A percentile compares a stretch with the other conserved stretches of the same genome.
These are phyloP conservation scores for Phasia obesa DNA, from an alignment of 2,888 invertebrate species.

Conservation along the genomic window DNA sequence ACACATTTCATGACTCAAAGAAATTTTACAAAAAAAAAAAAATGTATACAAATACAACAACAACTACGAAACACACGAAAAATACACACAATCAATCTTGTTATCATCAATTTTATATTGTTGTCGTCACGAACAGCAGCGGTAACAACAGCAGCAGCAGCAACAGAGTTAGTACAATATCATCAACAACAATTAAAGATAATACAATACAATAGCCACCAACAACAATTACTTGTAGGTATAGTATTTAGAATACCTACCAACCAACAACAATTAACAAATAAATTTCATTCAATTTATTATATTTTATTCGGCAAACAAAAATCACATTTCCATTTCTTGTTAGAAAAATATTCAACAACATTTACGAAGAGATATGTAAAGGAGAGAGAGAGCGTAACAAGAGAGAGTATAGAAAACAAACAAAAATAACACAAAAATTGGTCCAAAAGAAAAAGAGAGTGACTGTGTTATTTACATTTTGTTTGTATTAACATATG, in stretches of 20 bases:
- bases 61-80: background rate
- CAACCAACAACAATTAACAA: background rate
- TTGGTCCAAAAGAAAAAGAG: background rate
- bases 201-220: background rate
- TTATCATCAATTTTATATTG: background rate
- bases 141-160: background rate
- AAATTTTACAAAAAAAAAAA: conserved; percentile 21
- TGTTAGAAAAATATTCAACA: conserved; percentile 16
- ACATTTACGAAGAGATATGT: background rate
- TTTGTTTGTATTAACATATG: too few species aligned
- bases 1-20: conserved; percentile 25
- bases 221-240: background rate
- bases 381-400: background rate
- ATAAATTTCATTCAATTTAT: conserved; percentile 26
- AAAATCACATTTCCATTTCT: conserved; percentile 12
- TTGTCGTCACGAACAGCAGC: conserved; percentile 31
- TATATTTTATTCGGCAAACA: conserved; percentile 13
- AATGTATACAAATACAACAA: conserved; percentile 15
- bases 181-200: background rate
- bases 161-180: background rate
- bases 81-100: conserved; percentile 14
- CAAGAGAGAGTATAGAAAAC: background rate
- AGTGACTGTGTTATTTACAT: background rate
- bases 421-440: background rate
- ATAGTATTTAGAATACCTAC: background rate